Evolutionary conservation across 1,140 invertebrate genomes (phyloP), one percentile per base, ranked within the genome.

Genomic region (Leptinotarsa undecemlineata): DNA sequence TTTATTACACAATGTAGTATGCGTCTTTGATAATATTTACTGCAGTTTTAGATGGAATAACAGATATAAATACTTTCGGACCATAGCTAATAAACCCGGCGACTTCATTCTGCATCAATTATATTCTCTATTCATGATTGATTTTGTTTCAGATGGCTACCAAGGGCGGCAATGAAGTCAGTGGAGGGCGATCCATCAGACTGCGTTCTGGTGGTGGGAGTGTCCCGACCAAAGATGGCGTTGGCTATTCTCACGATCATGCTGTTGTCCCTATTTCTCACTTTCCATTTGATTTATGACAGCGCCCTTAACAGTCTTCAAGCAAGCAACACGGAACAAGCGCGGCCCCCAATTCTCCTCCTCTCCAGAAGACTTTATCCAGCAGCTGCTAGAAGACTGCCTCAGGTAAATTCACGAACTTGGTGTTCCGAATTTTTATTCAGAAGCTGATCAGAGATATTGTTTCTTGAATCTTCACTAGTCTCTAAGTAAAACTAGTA

Each of bases 211-310:
- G 91, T 93, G 79, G 90, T 93, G 79, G 92, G 92, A 71, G 90
- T 94, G 79, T 93, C 91, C 81, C 89, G 92, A 85, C 91, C 92
- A 76, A 93, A 92, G 84, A 89, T 94, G 87, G 92, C 92, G 79
- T 90, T 92, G 79, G 91, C 91, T 69, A 91, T 94, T 83, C 88
- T 94, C 73, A 91, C 91, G 74, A 90, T 93, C 78, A 92, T 92
- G 85, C 87, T 93, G 74, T 87, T 94, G 69, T 93, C 92, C 15
- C 88, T 94, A 60, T 93, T 93, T 85, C 89, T 94, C 80, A 93
- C 92, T 69, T 93, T 94, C 85, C 92, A 94, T 84, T 90, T 94
- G 72, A 89, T 94, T 60, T 94, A 94, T 87, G 92, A 94, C 85
- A 93, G 92, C 82, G 92, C 93, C n/a, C 88, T 93, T 15, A 93